Base-by-base conservation (phyloP, 1,140 invertebrate genomes). In the Marisa cornuarietis region DNA sequence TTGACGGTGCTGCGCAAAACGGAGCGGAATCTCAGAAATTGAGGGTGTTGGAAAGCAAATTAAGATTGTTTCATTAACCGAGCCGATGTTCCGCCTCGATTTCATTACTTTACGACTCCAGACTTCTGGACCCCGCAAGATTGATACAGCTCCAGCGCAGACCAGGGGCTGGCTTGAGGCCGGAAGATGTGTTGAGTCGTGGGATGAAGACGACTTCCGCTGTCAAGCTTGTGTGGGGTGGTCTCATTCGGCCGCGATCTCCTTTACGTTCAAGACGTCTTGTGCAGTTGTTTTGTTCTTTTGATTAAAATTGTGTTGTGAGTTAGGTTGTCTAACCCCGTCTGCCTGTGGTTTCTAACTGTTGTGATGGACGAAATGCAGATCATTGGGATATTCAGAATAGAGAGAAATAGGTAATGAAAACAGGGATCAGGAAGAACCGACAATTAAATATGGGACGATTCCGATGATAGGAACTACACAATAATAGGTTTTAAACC, bases 41-140 rank as follows among this genome's bases (percentile, higher is more conserved):
- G 52, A 54, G 51, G 22, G 71, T 14, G 71, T 31, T 22, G 18
- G 71, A 73, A 73, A 73, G 71, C 71, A 73, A 73, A 73, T 73
- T 73, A 73, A 73, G 71, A 54, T 26, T 73, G 71, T 73, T 73
- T 73, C 71, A 73, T 73, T 73, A 73, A 73, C 49, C 71, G 24
- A 24, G 71, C 14, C 71, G 71, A 73, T 73, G 71, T 73, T 73
- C n/a, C 54, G 71, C 11, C 26, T 73, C 71, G 71, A 73, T 73
- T 73, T 73, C 71, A 73, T 73, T 73, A 73, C 24, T 73, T 51
- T 73, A 51, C 71, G 26, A 54, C 71, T n/a, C 20, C 54, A 14
- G 26, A 16, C 7, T 73, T 49, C 49, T 18, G 10, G 22, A 51
- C 31, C 69, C 54, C 54, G 54, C 11, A 71, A 71, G 22, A 31